phyloP scores from a whole-genome alignment of 1,140 invertebrate species.

The Paramacrobiotus metropolitanus region DNA sequence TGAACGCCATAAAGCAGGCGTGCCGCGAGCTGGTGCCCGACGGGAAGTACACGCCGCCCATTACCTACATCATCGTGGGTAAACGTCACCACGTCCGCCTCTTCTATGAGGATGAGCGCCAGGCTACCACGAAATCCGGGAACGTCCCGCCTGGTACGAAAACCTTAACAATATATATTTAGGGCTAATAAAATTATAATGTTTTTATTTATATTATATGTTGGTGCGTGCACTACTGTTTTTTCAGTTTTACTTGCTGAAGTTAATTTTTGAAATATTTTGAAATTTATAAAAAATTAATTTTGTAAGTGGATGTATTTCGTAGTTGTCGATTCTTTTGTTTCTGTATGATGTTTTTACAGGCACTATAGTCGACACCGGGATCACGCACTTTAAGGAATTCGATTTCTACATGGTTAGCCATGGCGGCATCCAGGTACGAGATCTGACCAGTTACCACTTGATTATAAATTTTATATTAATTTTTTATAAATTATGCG shows the following conservation, averaged over 20 bases:
- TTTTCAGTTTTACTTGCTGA: no score
- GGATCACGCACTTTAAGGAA: slow-evolving; percentile 53
- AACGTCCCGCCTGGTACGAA: slow-evolving; percentile 62
- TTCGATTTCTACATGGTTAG: slow-evolving; percentile 62
- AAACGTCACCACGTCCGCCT: slow-evolving; percentile 66
- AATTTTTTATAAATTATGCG: no score
- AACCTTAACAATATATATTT: no score
- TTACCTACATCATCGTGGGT: slow-evolving; percentile 65
- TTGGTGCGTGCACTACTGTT: no score
- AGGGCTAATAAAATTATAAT: no score
- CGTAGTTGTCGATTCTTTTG: neutral
- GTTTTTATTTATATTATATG: no score
- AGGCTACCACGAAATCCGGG: slow-evolving; percentile 16
- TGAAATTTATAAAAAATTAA: no score
- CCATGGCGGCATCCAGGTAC: slow-evolving; percentile 21
- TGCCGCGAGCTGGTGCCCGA: slow-evolving; percentile 27
- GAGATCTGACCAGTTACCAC: no score
- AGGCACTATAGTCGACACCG: slow-evolving; percentile 38
- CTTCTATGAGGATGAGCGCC: slow-evolving; percentile 27
- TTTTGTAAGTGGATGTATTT: no score
- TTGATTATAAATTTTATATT: no score
- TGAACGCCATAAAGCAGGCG: slow-evolving; percentile 38
- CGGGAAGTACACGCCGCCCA: slow-evolving; percentile 34
- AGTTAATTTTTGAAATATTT: no score
- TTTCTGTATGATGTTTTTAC: no score